These are phyloP conservation scores for Danio choprae DNA, from an alignment of 2,797 vertebrate species.

Conservation along the genomic window DNA sequence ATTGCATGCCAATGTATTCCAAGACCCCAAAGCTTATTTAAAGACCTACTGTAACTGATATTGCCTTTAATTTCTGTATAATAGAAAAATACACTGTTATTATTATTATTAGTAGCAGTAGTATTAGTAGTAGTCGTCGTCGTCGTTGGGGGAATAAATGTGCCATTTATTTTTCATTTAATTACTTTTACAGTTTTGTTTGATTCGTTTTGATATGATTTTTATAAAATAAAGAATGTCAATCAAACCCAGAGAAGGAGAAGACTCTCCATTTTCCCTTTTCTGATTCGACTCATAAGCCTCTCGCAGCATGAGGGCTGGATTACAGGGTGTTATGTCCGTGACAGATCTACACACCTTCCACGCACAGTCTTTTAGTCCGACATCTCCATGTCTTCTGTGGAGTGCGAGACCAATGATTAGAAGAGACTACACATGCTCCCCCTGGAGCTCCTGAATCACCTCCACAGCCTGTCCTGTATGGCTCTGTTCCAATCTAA, in stretches of 20 bases:
- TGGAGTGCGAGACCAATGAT: conserved; percentile 67
- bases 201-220: not conserved
- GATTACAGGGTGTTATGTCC: conserved; percentile 25
- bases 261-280: not conserved
- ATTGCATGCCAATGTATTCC: too few relatives aligned
- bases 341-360: conserved; percentile 44
- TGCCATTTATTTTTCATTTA: not conserved
- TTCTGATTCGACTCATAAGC: conserved; percentile 6
- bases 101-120: too few relatives aligned
- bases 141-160: too few relatives aligned
- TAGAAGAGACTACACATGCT: conserved; percentile 68
- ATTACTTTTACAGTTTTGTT: not conserved
- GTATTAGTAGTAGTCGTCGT: too few relatives aligned
- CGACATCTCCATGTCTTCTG: conserved; percentile 53
- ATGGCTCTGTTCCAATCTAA: conserved; percentile 72
- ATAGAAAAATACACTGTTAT: too few relatives aligned
- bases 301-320: not conserved
- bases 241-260: not conserved
- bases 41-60: too few relatives aligned
- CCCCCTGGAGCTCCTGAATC: conserved; percentile 63
- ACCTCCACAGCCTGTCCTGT: conserved; percentile 66
- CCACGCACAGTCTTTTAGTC: conserved; percentile 27
- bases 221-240: not conserved
- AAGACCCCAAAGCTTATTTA: too few relatives aligned
- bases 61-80: too few relatives aligned